Base-by-base conservation (phyloP, 2,113 vertebrate species). In the Ramphastos sulfuratus region DNA sequence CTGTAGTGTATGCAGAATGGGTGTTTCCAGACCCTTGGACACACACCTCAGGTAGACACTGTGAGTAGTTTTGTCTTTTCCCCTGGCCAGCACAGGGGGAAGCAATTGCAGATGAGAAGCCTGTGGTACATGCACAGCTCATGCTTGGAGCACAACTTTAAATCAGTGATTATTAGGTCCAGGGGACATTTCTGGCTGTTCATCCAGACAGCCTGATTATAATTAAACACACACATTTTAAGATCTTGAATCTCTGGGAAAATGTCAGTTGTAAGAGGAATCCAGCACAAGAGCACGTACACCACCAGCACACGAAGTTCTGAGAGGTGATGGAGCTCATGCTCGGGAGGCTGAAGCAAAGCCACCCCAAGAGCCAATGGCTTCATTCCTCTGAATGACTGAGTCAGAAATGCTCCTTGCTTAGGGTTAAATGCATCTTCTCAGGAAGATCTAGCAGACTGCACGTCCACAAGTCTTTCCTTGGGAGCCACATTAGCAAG, bases 211-310 rank as follows among this genome's bases (percentile, higher is more conserved):
- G 78, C 19, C 59, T 91, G 60, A 79, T 92, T 82, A 60, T 82
- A 82, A 96, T 85, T 70, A 96, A 92, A 63, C 44, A 76, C 28
- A 80, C 20, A 15, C 9, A 56, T 63, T 87, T 65, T 37, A 72
- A 91, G 64, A 80, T 31, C 52, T 73, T 72, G 46, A 60, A 59
- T 85, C 0, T 0, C 60, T 77, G 37, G 42, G 52, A 87, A 80
- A 74, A 77, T 7, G 35, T 52, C 15, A 61, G 59, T 30, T 63
- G 8, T 35, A 74, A 78, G 73, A 88, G 69, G 60, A 90, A 87
- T 79, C 77, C 42, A 64, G 78, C 54, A 58, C 4, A 15, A 15
- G 28, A 86, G 72, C 77, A 74, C 19, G 2, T 77, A 65, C 44
- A 54, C 17, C 69, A 65, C 39, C 59, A 89, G 64, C 50, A 46